Conservation (phyloP, 2,888 invertebrate species). For the Heteromurus nitidus region DNA sequence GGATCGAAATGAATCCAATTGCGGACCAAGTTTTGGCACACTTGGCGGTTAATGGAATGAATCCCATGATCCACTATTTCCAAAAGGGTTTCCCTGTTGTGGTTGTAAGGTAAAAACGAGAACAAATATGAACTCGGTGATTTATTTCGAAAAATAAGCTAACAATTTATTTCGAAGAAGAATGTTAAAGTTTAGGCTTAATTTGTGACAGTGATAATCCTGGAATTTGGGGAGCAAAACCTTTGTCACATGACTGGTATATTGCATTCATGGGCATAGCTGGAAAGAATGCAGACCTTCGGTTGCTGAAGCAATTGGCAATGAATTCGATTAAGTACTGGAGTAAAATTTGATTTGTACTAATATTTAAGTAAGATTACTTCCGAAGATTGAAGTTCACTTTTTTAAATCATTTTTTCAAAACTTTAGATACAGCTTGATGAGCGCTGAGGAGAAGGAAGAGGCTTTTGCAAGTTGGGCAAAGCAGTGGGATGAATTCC, state of each 20-base stretch:
- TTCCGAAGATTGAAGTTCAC: neutral
- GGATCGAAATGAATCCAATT: slow-evolving; percentile 86
- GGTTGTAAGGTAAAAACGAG: neutral
- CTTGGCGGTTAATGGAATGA: neutral
- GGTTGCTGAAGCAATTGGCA: slow-evolving; percentile 36
- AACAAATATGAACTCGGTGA: neutral
- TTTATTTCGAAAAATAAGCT: neutral
- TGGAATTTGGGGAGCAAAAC: slow-evolving; percentile 15
- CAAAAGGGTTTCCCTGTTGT: slow-evolving; percentile 10
- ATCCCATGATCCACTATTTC: neutral
- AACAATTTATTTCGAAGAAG: neutral
- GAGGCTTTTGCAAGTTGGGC: slow-evolving; percentile 79
- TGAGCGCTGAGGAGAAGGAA: slow-evolving; percentile 77
- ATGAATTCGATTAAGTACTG: slow-evolving; percentile 31
- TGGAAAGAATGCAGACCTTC: slow-evolving; percentile 17
- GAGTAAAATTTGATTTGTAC: too few species aligned
- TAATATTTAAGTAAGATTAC: neutral
- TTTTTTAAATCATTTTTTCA: neutral
- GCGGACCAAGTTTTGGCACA: slow-evolving; percentile 80
- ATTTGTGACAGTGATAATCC: slow-evolving; percentile 11
- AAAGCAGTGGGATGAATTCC: slow-evolving; percentile 79
- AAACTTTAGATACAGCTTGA: slow-evolving; percentile 79
- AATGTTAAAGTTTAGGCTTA: neutral
- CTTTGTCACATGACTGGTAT: slow-evolving; percentile 27
- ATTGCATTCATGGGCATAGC: slow-evolving; percentile 28